Evolutionary conservation across 2,888 invertebrate genomes (phyloP).

Genomic region (Brachylomia viminalis): DNA sequence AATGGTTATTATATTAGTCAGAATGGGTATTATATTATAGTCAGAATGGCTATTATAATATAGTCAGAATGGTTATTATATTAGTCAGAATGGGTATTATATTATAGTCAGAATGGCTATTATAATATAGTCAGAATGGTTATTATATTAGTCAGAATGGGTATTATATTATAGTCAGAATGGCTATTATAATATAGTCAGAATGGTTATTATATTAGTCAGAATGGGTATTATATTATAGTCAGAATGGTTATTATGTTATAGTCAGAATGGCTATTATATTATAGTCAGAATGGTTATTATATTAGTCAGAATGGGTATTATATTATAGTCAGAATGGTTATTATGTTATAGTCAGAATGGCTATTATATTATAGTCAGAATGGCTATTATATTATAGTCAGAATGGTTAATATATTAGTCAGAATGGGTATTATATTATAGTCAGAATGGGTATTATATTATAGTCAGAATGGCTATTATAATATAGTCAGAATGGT

Average conservation of each 20-base stretch:
- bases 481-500: background rate
- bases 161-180: background rate
- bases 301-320: no score
- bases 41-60: background rate
- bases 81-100: no score
- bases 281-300: background rate
- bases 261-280: no score
- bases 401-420: background rate
- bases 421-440: no score
- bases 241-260: background rate
- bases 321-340: background rate
- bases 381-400: background rate
- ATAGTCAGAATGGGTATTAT: background rate
- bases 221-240: no score
- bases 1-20: background rate
- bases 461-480: background rate
- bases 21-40: background rate
- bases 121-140: background rate
- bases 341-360: no score
- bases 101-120: background rate
- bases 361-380: background rate
- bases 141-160: no score
- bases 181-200: background rate
- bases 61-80: background rate
- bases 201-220: background rate